Base-by-base conservation (phyloP, 35 echinoderm and acorn worm genomes). In the Lytechinus pictus region DNA sequence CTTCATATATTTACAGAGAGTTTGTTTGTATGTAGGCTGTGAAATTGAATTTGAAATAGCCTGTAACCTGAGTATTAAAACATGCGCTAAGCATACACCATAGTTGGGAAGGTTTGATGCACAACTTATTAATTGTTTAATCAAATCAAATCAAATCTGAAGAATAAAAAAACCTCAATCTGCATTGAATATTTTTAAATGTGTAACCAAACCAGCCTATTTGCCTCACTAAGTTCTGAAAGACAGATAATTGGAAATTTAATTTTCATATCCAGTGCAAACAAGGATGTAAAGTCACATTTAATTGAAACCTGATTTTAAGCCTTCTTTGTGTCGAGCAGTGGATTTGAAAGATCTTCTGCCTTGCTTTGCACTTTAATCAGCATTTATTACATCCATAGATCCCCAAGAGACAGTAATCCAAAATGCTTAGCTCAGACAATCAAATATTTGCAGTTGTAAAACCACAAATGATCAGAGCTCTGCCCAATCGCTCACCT, bases 381-480 rank as follows among this genome's bases (percentile, higher is more conserved):
- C 19, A 24, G 19, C n/a, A 79, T 79, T 79, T 6, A 79, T 79
- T 79, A 79, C 66, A 24, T 79, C 12, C n/a, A 16, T 79, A 4
- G 8, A 24, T 14, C 66, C 33, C 66, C 66, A 7, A 79, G 66
- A 24, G 66, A n/a, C 66, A 24, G 66, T 19, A 79, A 79, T 4
- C 66, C 66, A 5, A 79, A 79, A 79, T 79, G 66, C 19, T 79
- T 79, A 19, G 66, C 66, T 0, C 66, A 79, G 66, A 79, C 66
- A 79, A 79, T 79, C 66, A 79, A 79, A 79, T 79, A 79, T 79
- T 79, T 79, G 66, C 24, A 79, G 19, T 79, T 14, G 66, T 24
- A 79, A 79, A 24, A 79, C 66, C 66, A 79, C 66, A 79, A 79
- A 79, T 79, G 66, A 79, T 79, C 66, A 79, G 66, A 79, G 19